Evolutionary conservation across 1,140 invertebrate genomes (phyloP).

Genomic region (Bombus waltoni): DNA sequence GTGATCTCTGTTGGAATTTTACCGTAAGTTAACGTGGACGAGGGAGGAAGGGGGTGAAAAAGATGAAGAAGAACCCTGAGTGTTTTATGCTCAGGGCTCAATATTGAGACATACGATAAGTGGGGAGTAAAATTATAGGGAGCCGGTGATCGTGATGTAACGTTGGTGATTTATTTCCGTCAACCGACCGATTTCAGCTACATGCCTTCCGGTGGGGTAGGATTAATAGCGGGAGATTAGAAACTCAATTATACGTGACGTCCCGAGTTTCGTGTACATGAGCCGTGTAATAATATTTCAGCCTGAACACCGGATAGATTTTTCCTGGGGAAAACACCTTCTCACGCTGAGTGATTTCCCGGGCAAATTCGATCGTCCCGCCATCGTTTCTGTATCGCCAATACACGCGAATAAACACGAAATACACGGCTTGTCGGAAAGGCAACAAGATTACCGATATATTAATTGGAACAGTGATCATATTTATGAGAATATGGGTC

Average conservation of each 20-base stretch:
- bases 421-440: neutral
- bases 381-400: neutral
- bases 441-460: neutral
- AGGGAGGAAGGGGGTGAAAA: neutral
- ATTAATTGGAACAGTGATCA: neutral
- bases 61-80: neutral
- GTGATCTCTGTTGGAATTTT: neutral
- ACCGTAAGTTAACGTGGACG: no score
- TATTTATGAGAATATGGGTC: neutral
- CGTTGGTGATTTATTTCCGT: constrained; percentile 59
- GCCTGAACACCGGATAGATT: neutral
- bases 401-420: neutral
- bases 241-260: constrained; percentile 66
- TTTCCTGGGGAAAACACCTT: constrained; percentile 6
- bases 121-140: constrained; percentile 58
- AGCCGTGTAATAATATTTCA: constrained; percentile 50
- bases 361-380: neutral
- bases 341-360: no score
- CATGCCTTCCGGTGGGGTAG: constrained; percentile 49
- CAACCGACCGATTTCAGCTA: constrained; percentile 56
- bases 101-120: constrained; percentile 47
- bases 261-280: constrained; percentile 29
- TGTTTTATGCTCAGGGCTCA: constrained; percentile 4
- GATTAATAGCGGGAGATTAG: constrained; percentile 62
- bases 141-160: constrained; percentile 44